Base-by-base conservation (phyloP, 2,797 vertebrate species). In the Eutrigla gurnardus region DNA sequence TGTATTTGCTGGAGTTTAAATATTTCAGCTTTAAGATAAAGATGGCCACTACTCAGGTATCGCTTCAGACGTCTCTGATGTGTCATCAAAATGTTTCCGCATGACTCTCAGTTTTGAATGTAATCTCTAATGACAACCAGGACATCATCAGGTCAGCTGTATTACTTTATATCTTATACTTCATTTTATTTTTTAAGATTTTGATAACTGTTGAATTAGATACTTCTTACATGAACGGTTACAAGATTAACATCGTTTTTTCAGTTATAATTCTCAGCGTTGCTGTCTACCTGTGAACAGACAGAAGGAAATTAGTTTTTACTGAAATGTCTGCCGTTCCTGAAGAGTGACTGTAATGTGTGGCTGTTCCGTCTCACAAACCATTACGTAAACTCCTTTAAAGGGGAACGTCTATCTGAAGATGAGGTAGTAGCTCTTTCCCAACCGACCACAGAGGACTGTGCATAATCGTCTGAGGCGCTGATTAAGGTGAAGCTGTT, bases 21-120 rank as follows among this genome's bases (percentile, higher is more conserved):
- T 62, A 36, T 36, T 77, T 65, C 35, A 37, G 10, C 36, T 25
- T 53, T 17, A 25, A 55, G 18, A 35, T 18, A 47, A 70, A 77
- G 15, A 36, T 12, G 37, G 40, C 17, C 8, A 10, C 32, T 49
- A 2, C 53, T 52, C 36, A 37, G 15, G 17, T 36, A 10, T 68
- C 37, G 33, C 35, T 33, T 70, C 55, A 67, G n/a, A 47, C 4
- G 9, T 58, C 17, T 70, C 7, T 50, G n/a, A 14, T 39, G 4
- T 43, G 17, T 64, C 8, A 7, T 71, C n/a, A 62, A 9, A 57
- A 42, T 10, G 33, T 12, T 14, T 63, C 14, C 32, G 47, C 6
- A 15, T 62, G 42, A 60, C 39, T 39, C 12, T 58, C 39, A 14
- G 39, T 59, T 40, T 40, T 42, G 39, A 37, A 59, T 40, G 36